Conservation (phyloP, 2,113 vertebrate genomes). For the Ameiurus melas region DNA sequence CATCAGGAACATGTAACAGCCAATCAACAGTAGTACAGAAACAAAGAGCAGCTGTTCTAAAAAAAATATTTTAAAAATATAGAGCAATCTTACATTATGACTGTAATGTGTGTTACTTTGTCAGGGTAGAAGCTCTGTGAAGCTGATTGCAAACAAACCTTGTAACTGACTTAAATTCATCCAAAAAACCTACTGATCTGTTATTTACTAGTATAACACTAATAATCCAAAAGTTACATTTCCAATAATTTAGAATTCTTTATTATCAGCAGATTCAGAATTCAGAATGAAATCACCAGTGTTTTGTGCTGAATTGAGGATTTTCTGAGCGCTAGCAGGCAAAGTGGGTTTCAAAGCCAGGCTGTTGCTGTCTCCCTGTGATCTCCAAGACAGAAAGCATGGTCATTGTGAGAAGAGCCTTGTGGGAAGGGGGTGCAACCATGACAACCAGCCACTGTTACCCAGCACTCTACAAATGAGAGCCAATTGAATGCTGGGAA, state of each 20-base stretch:
- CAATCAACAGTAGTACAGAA: neutral
- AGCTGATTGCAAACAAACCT: neutral
- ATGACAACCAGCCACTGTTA: slow-evolving; percentile 68
- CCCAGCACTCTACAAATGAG: slow-evolving; percentile 62
- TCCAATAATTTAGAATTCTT: neutral
- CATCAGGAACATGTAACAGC: slow-evolving; percentile 17
- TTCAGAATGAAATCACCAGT: neutral
- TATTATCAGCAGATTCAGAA: neutral
- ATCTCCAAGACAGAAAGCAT: slow-evolving; percentile 57
- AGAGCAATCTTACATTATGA: neutral
- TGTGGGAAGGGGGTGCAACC: slow-evolving; percentile 64
- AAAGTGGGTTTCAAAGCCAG: slow-evolving; percentile 46
- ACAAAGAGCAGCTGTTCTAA: neutral
- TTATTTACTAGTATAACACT: neutral
- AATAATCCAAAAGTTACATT: neutral
- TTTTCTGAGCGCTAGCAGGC: slow-evolving; percentile 37
- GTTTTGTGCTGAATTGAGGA: slow-evolving; percentile 26
- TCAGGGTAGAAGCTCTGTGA: slow-evolving; percentile 17
- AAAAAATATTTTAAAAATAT: neutral
- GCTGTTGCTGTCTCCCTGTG: slow-evolving; percentile 50
- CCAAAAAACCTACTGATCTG: neutral
- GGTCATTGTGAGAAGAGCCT: slow-evolving; percentile 59
- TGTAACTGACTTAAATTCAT: neutral
- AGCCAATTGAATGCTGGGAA: slow-evolving; percentile 57
- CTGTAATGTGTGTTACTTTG: neutral